Evolutionary conservation across 2,113 vertebrate species (phyloP).

Genomic region (Halichoerus grypus): DNA sequence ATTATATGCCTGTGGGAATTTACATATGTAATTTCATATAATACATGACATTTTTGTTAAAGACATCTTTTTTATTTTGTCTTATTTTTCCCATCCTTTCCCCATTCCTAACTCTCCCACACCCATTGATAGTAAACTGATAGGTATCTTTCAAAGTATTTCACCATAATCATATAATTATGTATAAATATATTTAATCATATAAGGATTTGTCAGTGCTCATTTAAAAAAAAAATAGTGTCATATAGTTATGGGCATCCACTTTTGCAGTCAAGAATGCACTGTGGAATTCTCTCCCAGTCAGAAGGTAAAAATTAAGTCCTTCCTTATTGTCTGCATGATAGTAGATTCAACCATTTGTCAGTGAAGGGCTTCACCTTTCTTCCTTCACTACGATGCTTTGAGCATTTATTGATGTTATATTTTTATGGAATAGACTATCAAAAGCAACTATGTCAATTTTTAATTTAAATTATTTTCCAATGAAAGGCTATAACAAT

Average conservation of each 20-base stretch:
- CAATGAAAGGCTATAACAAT: not conserved
- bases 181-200: not conserved
- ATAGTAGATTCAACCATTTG: not conserved
- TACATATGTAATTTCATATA: not conserved
- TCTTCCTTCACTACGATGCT: not conserved
- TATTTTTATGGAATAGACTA: not conserved
- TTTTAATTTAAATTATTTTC: conserved; percentile 36
- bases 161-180: not conserved
- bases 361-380: not conserved
- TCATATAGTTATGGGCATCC: not conserved
- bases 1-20: not conserved
- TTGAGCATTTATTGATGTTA: not conserved
- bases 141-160: not conserved
- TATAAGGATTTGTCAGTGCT: not conserved
- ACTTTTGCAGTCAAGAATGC: not conserved
- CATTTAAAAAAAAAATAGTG: not conserved
- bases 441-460: not conserved
- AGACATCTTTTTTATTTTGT: not conserved
- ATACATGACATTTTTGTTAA: not conserved
- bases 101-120: not conserved
- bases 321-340: not conserved
- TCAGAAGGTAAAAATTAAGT: not conserved
- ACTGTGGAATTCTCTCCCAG: not conserved
- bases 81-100: not conserved
- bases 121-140: not conserved